Evolutionary conservation across 2,797 vertebrate species (phyloP), one percentile per base, ranked within the genome.

Genomic region (Falco cherrug): DNA sequence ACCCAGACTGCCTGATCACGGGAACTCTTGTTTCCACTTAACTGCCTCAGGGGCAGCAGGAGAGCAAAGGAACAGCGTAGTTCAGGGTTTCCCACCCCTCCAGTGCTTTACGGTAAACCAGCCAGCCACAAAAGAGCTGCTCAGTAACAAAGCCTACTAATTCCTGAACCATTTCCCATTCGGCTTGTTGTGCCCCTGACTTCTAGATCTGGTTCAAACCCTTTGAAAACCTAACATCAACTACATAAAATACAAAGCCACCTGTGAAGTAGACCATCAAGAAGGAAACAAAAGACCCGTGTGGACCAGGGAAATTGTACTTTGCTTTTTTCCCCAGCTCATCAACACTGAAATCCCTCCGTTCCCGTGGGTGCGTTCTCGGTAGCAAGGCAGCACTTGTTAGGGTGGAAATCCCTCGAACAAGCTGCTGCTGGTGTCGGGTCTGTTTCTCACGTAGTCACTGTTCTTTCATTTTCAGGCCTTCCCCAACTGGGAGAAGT

Each of bases 381-480:
- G 31, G 10, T 77, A 86, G 80, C 41, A 71, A 43, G 9, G 12
- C 11, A 73, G 33, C n/a, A 20, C 7, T 77, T 83, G 4, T 83
- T 67, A 70, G 37, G 54, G 28, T 16, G 50, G 39, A 91, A 92
- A 31, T 76, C n/a, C 63, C 70, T 89, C 53, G 29, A 87, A 45
- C 10, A 37, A 26, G 41, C 17, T 71, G 35, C 51, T 75, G 16
- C 2, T 80, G 19, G 63, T 76, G 11, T 33, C 26, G 63, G 33
- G 39, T 84, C 79, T 82, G 26, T 57, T 84, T 92, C 48, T 74
- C 24, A 53, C 5, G 4, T 59, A 10, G 25, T 74, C 70, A 94
- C 73, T 91, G 77, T 90, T 96, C 29, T 87, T 11, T 97, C 33
- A 22, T 97, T 98, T 98, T 56, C 95, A 99, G 99, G 98, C 98